phyloP scores from a whole-genome alignment of 2,797 vertebrate genomes.

The Tenualosa ilisha region DNA sequence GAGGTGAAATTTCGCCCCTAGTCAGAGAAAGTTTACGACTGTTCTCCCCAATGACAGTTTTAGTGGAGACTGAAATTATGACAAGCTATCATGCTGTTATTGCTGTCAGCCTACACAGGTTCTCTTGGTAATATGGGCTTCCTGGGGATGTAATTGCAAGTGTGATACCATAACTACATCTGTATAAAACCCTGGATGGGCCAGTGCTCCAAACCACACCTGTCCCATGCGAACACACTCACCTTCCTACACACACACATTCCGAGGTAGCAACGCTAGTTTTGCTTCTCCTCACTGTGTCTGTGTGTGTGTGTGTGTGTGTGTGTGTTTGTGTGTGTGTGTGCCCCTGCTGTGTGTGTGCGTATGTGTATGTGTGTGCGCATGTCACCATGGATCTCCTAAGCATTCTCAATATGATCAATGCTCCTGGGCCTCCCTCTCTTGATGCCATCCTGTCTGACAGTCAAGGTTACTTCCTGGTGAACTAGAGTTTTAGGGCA shows the following conservation, averaged over 20 bases:
- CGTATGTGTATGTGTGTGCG: not conserved
- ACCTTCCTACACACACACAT: too few relatives aligned
- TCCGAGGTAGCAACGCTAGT: too few relatives aligned
- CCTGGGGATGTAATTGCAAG: too few relatives aligned
- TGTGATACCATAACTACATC: too few relatives aligned
- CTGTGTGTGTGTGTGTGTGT: not conserved
- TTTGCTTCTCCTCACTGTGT: too few relatives aligned
- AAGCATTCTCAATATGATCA: not conserved
- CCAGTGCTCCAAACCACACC: too few relatives aligned
- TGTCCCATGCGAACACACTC: too few relatives aligned
- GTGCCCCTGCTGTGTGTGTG: not conserved
- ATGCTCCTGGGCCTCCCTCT: not conserved
- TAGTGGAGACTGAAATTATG: conserved; percentile 29
- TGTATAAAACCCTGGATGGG: too few relatives aligned
- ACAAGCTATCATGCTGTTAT: conserved; percentile 9
- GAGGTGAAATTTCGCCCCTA: not conserved
- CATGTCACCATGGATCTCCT: not conserved
- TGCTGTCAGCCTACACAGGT: conserved; percentile 8
- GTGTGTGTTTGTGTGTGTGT: not conserved
- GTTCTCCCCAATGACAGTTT: conserved; percentile 29
- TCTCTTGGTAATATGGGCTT: too few relatives aligned
- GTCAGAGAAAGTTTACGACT: conserved; percentile 28
- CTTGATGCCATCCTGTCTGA: conserved; percentile 4
- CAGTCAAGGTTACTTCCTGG: not conserved
- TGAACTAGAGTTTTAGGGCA: not conserved